Base-by-base conservation (phyloP, 1,140 invertebrate genomes). In the Leptinotarsa texana region DNA sequence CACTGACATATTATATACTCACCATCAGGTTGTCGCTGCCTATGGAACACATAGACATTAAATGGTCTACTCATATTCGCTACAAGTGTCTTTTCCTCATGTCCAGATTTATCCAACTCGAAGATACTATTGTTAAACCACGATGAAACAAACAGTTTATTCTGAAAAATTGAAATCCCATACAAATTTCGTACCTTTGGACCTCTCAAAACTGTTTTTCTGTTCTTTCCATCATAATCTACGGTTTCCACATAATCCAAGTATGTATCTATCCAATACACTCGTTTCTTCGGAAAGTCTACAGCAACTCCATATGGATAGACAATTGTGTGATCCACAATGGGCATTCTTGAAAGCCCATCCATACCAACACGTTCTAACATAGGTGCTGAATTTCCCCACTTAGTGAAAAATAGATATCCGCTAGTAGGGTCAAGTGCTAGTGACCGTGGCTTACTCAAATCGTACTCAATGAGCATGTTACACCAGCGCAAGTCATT, bases 221-320 rank as follows among this genome's bases (percentile, higher is more conserved):
- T 86, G 79, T 91, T 88, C 2, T 84, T 83, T 21, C 93, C 92
- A 82, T 92, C 87, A 83, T 94, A 94, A 86, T 92, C 89, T 4
- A 92, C 88, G 65, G 90, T 85, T 83, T 93, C 93, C 15, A 93
- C 89, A 80, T 89, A 91, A 84, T 94, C 92, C 74, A 93, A 86
- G 85, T 93, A 94, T 15, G 89, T 89, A 85, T 94, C 93, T 51
- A 92, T 90, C 92, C 93, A 95, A 85, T 94, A 95, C 15, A 96
- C 87, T 79, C 91, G 88, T 77, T 90, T 84, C 66, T 89, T 90
- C n/a, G 93, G 89, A 79, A 90, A 89, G 86, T 96, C 94, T 18
- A 94, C 85, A 21, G 91, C 87, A 17, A 94, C 85, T 72, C 91
- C 91, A 80, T 89, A 89, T 13, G 77, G 74, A 24, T 73, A 73